A percentile compares a stretch with the other conserved stretches of the same genome.
These are phyloP conservation scores for Myodes glareolus DNA, from an alignment of 2,113 vertebrate species.

Conservation along the genomic window DNA sequence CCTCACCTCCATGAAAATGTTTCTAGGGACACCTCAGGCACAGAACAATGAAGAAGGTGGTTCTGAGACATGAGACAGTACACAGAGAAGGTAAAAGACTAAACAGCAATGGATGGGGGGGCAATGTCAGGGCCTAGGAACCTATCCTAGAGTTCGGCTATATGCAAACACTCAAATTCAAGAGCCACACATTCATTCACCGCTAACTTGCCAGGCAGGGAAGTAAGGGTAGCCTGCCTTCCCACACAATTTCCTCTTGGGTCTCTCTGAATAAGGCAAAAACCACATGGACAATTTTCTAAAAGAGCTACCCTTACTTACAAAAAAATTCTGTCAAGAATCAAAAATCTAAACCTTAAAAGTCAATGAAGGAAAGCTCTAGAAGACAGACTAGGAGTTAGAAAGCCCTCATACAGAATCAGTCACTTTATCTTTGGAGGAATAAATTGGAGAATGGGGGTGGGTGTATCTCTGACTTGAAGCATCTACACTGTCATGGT, in stretches of 20 bases:
- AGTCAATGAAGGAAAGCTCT: not conserved
- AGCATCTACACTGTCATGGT: not conserved
- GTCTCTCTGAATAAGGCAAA: slow-evolving; percentile 9
- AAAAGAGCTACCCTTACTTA: not conserved
- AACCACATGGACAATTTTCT: not conserved
- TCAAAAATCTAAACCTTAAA: slow-evolving; percentile 42
- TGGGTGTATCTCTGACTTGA: not conserved
- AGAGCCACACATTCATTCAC: not conserved
- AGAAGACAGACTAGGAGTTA: not conserved
- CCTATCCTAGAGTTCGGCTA: not conserved
- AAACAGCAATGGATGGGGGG: slow-evolving; percentile 34
- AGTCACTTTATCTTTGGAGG: not conserved
- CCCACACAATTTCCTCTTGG: not conserved
- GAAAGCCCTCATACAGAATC: not conserved
- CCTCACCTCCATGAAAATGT: not conserved
- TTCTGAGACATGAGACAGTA: not conserved
- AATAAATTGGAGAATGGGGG: not conserved
- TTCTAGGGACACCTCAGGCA: not conserved
- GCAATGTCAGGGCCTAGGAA: not conserved
- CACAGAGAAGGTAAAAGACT: not conserved
- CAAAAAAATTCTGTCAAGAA: slow-evolving; percentile 21
- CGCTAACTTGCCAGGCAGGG: not conserved
- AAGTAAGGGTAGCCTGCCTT: slow-evolving; percentile 14
- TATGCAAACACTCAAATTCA: not conserved
- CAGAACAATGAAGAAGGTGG: slow-evolving; percentile 14